Percentiles rank a stretch among this genome's conserved stretches.
These are phyloP conservation scores for Anthrax anthrax DNA, from an alignment of 2,888 invertebrate species.

Conservation along the genomic window DNA sequence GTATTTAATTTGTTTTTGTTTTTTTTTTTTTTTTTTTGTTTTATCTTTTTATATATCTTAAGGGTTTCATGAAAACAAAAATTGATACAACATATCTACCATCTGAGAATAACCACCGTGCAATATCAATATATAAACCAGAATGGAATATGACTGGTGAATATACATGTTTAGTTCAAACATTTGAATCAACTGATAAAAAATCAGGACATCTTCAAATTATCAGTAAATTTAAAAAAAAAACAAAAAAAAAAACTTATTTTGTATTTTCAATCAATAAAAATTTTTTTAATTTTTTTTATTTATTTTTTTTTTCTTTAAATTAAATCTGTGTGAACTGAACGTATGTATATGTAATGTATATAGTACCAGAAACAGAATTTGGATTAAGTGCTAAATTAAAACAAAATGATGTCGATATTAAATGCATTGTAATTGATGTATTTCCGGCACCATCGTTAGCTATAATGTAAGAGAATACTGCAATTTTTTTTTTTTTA, in stretches of 20 bases:
- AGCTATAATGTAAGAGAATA: constrained; percentile 30
- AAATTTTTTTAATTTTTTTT: neutral
- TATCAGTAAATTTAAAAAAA: constrained; percentile 32
- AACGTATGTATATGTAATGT: constrained; percentile 11
- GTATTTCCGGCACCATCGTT: constrained; percentile 31
- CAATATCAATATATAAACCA: constrained; percentile 33
- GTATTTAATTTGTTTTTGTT: no score
- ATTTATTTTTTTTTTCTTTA: neutral
- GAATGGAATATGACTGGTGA: constrained; percentile 36
- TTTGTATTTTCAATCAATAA: neutral
- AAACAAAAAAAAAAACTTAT: neutral
- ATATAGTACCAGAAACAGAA: constrained; percentile 32
- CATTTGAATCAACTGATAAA: constrained; percentile 34
- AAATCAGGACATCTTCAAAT: constrained; percentile 33
- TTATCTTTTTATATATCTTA: neutral
- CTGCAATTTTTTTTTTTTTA: no score
- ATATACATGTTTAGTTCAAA: constrained; percentile 34
- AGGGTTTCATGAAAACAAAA: constrained; percentile 34
- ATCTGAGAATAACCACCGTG: constrained; percentile 28
- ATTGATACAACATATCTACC: constrained; percentile 25
- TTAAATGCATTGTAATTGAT: constrained; percentile 32
- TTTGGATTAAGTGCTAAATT: constrained; percentile 31
- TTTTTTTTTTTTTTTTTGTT: neutral
- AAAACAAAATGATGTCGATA: constrained; percentile 25
- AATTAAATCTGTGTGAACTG: no score